Evolutionary conservation across 2,888 invertebrate genomes (phyloP), one percentile per base, ranked within the genome.

Genomic region (Volucella inanis): DNA sequence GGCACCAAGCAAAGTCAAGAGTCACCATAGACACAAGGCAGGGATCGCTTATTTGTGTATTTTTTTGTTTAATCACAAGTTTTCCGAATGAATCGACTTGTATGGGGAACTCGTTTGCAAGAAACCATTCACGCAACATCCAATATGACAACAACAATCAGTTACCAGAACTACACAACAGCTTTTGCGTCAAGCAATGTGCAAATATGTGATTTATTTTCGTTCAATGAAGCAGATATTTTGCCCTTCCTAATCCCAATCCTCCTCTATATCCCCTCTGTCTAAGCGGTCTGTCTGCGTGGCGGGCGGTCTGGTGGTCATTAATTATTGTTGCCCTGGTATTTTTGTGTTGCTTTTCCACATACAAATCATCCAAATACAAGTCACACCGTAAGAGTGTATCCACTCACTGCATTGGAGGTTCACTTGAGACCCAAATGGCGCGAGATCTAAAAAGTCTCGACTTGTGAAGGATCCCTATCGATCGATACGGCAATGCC

Each of bases 391-490:
- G 45, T 70, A 39, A 14, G 59, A 50, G 59, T 61, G 52, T 47
- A 14, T 14, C n/a, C 72, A 43, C 52, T 55, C 74, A 67, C 50
- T 49, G 65, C 65, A 57, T 75, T 59, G 75, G 75, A 75, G 65
- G 67, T 50, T 67, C 65, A 67, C 65, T 67, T 15, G 8, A 75
- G 50, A 47, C 18, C 3, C 64, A 74, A 65, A 49, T 72, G 74
- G 74, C 65, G 43, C 59, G 41, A 45, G 72, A 55, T 65, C 55
- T 41, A 55, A 39, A 74, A 55, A 41, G 38, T 64, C 61, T 47
- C 74, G 38, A 65, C 57, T 57, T 70, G 57, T 57, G 47, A 31
- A 31, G 31, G 57, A 57, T 70, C n/a, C 41, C 22, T 14, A 41
- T 57, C 57, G 8, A 43, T 22, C 41, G 43, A 14, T 31, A n/a